Evolutionary conservation across 2,888 invertebrate species (phyloP).

Genomic region (Luperina nickerlii): DNA sequence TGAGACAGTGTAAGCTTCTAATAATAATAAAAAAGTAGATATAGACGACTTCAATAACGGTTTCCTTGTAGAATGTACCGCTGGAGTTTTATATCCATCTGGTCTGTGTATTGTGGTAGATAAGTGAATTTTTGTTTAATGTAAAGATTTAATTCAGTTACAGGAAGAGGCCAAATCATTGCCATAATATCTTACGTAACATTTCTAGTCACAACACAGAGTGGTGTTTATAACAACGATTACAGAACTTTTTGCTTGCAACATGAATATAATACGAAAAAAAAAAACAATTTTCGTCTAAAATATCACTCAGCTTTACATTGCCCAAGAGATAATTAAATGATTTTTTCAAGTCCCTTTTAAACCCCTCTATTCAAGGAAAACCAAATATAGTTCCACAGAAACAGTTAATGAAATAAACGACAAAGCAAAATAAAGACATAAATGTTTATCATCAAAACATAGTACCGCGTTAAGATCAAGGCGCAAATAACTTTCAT

Average conservation of each 20-base stretch:
- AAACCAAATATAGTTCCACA: conserved; percentile 42
- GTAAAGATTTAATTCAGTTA: not conserved
- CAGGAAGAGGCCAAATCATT: not conserved
- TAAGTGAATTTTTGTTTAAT: not conserved
- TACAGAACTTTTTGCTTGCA: not conserved
- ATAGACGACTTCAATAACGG: not conserved
- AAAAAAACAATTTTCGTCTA: not conserved
- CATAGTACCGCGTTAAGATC: conserved; percentile 74
- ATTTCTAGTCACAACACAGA: not conserved
- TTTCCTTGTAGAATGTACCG: not conserved
- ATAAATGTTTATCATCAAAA: conserved; percentile 68
- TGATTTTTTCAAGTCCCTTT: not conserved
- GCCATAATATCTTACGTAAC: not conserved
- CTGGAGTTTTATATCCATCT: not conserved
- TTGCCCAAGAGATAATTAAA: conserved; percentile 4
- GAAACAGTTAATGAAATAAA: conserved; percentile 50
- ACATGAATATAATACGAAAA: not conserved
- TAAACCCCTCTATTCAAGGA: conserved; percentile 16
- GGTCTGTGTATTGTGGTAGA: not conserved
- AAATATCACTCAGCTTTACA: not conserved
- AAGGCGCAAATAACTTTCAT: conserved; percentile 84
- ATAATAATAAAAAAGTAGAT: no score
- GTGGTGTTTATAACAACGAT: not conserved
- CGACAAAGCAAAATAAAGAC: conserved; percentile 57
- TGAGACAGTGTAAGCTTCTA: not conserved